Base-by-base conservation (phyloP, 23 tunicate genomes). In the Halocynthia aurantium region DNA sequence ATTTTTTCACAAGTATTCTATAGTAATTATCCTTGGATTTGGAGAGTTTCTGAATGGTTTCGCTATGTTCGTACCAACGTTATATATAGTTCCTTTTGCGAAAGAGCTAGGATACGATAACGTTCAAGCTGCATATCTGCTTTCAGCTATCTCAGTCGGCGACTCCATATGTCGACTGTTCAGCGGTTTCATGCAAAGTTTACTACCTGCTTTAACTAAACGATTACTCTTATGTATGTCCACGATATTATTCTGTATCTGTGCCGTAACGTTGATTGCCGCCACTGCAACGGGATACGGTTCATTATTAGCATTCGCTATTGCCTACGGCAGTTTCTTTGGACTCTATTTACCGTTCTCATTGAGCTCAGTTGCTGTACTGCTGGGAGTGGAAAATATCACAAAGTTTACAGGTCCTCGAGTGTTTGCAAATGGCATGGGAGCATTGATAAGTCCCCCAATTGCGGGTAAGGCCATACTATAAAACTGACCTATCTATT, bases 111-210 rank as follows among this genome's bases (percentile, higher is more conserved):
- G 75, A 7, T 76, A 19, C 62, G 13, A 77, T 19, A 75, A 63
- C 21, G 67, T 76, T 9, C 67, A 86, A 50, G 72, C 77, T 18
- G 92, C 82, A 7, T 8, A 81, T 52, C 68, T 86, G 50, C 67
- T 86, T 21, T 86, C 92, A 6, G 15, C 76, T 44, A 86, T 79
- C 10, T 80, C 92, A 18, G 8, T 81, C 13, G 92, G 92, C 17
- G 92, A 86, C 51, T 52, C 75, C 50, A 44, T 81, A 51, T 81
- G 80, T 5, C 68, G 92, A 40, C 85, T 81, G 40, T 52, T 86
- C 8, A 53, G 70, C 31, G 92, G 92, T 19, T 50, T 65, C 10
- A 19, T 75, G 44, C 44, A 31, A 31, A 31, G 44, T 31, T 31
- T 31, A 31, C 44, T 31, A 31, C 44, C 44, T 31, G 44, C 44